A percentile compares a stretch with the other conserved stretches of the same genome.
Evolutionary conservation across 2,113 vertebrate genomes (phyloP).

Genomic region (Pseudonaja textilis): DNA sequence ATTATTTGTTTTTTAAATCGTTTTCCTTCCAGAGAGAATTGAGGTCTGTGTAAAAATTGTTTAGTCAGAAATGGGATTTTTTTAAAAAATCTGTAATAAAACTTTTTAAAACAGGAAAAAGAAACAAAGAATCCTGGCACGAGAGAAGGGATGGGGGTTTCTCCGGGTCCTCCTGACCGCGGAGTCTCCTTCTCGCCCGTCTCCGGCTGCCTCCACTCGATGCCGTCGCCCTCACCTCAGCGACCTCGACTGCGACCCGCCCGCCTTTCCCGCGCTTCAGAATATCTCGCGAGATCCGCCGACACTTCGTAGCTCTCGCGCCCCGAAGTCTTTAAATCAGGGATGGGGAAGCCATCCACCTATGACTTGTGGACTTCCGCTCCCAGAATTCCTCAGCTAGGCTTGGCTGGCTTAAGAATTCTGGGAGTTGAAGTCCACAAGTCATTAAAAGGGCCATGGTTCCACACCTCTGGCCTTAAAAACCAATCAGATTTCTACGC

Average conservation of each 20-base stretch:
- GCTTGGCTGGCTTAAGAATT: neutral
- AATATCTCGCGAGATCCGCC: conserved; percentile 53
- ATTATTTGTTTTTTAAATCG: too few species aligned
- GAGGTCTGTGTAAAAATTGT: too few species aligned
- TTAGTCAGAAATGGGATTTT: too few species aligned
- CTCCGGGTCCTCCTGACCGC: conserved; percentile 68
- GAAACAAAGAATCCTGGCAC: neutral
- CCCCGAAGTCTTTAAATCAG: neutral
- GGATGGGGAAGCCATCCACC: too few species aligned
- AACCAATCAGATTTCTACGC: neutral
- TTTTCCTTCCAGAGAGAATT: too few species aligned
- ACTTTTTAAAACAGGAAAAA: too few species aligned
- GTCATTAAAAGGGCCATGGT: neutral
- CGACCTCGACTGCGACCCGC: conserved; percentile 52
- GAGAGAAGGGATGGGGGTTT: too few species aligned
- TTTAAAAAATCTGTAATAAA: too few species aligned
- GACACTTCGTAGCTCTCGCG: neutral
- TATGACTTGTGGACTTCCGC: neutral
- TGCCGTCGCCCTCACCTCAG: conserved; percentile 39
- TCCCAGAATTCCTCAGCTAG: neutral
- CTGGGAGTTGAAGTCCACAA: neutral
- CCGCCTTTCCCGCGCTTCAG: accelerated
- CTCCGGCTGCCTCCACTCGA: conserved; percentile 64
- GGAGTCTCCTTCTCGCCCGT: conserved; percentile 70
- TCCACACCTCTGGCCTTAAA: neutral